A percentile compares a stretch with the other conserved stretches of the same genome.
Evolutionary conservation across 2,113 vertebrate species (phyloP).

Genomic region (Nesoenas mayeri): DNA sequence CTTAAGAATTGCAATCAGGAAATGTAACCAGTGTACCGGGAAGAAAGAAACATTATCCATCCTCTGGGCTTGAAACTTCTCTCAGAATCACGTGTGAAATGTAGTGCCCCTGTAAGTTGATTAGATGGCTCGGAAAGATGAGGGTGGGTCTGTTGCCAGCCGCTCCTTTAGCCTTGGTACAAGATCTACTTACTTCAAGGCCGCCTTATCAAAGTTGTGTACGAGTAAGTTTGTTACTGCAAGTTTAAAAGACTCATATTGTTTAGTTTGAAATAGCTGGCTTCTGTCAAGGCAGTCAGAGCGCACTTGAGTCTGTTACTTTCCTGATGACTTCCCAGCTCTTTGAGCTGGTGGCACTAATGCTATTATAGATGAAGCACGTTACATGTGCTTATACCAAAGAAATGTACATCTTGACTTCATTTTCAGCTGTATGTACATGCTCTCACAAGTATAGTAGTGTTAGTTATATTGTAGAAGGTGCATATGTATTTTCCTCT

Average conservation of each 20-base stretch:
- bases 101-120: background rate
- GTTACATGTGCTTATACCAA: background rate
- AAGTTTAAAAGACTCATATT: background rate
- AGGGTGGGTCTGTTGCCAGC: background rate
- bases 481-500: background rate
- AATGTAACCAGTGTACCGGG: background rate
- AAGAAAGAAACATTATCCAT: background rate
- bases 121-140: background rate
- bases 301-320: accelerated
- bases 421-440: background rate
- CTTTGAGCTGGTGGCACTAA: background rate
- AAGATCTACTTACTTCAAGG: background rate
- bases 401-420: background rate
- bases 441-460: background rate
- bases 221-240: background rate
- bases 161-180: background rate
- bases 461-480: background rate
- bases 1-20: background rate
- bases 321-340: background rate
- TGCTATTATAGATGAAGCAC: background rate
- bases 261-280: background rate
- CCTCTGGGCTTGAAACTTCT: background rate
- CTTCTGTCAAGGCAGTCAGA: background rate
- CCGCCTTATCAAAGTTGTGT: accelerated
- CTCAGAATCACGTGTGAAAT: background rate